Evolutionary conservation across 2,797 vertebrate genomes (phyloP).

Genomic region (Liasis olivaceus): DNA sequence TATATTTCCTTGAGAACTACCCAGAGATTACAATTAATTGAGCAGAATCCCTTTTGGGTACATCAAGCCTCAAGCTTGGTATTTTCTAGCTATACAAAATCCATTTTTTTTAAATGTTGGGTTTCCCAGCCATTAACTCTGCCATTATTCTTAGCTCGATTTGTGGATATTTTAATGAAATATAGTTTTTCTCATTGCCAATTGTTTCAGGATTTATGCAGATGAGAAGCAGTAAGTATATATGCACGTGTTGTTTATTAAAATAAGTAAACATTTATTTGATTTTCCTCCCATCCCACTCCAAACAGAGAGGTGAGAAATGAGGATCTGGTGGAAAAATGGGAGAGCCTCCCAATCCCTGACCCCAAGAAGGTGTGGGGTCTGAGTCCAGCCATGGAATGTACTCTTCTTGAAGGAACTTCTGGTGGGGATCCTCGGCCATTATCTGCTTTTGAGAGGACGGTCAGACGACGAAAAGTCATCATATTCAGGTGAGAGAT

Average conservation of each 20-base stretch:
- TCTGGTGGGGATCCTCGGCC: neutral
- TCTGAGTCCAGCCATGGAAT: conserved; percentile 21
- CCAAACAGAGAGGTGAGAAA: neutral
- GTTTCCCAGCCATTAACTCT: neutral
- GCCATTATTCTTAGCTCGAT: neutral
- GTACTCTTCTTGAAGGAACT: neutral
- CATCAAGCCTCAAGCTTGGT: neutral
- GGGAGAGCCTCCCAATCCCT: neutral
- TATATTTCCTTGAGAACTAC: neutral
- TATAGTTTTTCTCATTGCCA: neutral
- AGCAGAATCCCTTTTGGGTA: neutral
- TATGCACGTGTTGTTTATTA: neutral
- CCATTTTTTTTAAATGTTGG: neutral
- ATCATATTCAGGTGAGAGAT: conserved; percentile 25
- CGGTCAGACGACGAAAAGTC: neutral
- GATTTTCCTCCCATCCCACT: neutral
- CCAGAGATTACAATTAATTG: neutral
- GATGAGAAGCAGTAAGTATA: neutral
- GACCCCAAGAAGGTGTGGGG: neutral
- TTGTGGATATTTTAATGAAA: neutral
- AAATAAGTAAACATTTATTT: neutral
- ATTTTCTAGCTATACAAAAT: neutral
- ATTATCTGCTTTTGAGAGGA: neutral
- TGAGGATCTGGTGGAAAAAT: neutral
- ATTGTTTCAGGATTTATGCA: neutral